Base-by-base conservation (phyloP, 2,888 invertebrate genomes). In the Acrobasis consociella region DNA sequence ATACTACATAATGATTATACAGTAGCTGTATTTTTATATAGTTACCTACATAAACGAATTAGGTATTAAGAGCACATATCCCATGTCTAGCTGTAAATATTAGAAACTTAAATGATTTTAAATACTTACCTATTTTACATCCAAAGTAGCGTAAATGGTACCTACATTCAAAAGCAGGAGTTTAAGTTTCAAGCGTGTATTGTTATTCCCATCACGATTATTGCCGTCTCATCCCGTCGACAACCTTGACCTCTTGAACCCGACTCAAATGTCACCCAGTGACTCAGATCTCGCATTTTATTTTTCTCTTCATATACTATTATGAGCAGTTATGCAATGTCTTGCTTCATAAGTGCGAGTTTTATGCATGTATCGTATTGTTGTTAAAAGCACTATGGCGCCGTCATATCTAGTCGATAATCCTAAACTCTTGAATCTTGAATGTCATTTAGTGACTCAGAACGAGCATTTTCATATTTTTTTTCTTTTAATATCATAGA, bases 201-300 rank as follows among this genome's bases (percentile, higher is more conserved):
- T 87, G 83, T 83, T 85, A 90, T 89, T 89, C 89, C 74, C 70
- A 71, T 69, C 87, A 81, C 88, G 89, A 81, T 78, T 75, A 74
- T 72, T 75, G 72, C 77, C 82, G 82, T 80, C 81, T 77, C 82
- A 80, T 80, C 75, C 73, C 72, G 71, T 73, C 75, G 78, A 78
- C 78, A 89, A 86, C 91, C 89, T 84, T 91, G 91, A 91, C 91
- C 90, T 76, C 80, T 80, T 90, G 89, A 91, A 91, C 91, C 82
- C 82, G 1, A 13, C 22, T 67, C 73, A 85, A 87, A 87, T 86
- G 87, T 87, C 85, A 87, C 78, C 70, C 73, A 77, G 79, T 22
- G 67, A 78, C 72, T 72, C 69, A 22, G 22, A 22, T 22, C n/a
- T n/a, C n/a, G n/a, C n/a, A n/a, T 22, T 2, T 22, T 22, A 2